Evolutionary conservation across 2,888 invertebrate genomes (phyloP).

Genomic region (Lysandra coridon): DNA sequence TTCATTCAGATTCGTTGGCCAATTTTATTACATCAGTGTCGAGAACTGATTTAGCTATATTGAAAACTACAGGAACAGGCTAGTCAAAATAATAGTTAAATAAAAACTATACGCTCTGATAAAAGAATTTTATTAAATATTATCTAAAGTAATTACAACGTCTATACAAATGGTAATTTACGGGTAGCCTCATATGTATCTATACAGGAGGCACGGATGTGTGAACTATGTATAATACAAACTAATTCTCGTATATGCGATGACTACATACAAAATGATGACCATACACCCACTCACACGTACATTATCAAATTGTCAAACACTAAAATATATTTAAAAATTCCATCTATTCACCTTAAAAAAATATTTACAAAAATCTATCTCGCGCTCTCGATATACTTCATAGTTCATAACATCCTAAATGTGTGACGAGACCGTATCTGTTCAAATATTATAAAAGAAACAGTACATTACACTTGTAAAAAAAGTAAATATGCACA

Average conservation of each 20-base stretch:
- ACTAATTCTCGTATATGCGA: not conserved
- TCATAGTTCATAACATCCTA: slow-evolving; percentile 13
- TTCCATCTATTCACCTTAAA: slow-evolving; percentile 49
- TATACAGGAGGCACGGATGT: slow-evolving; percentile 27
- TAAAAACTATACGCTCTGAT: slow-evolving; percentile 30
- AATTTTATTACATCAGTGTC: no score
- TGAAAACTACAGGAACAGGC: not conserved
- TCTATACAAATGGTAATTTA: slow-evolving; percentile 36
- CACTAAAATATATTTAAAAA: slow-evolving; percentile 50
- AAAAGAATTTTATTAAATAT: slow-evolving; percentile 40
- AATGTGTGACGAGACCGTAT: not conserved
- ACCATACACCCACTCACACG: slow-evolving; percentile 40
- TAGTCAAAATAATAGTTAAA: not conserved
- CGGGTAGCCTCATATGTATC: slow-evolving; percentile 28
- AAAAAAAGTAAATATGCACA: slow-evolving; percentile 21
- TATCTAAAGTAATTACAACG: slow-evolving; percentile 40
- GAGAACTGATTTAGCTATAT: not conserved
- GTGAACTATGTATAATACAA: slow-evolving; percentile 29
- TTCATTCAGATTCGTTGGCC: no score
- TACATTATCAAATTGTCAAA: slow-evolving; percentile 52
- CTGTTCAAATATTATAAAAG: slow-evolving; percentile 20
- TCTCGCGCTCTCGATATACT: slow-evolving; percentile 23
- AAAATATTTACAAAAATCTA: slow-evolving; percentile 66
- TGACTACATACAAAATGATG: slow-evolving; percentile 28
- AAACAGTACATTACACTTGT: slow-evolving; percentile 27